Base-by-base conservation (phyloP, 2,113 vertebrate species). In the Pygoscelis antarcticus region DNA sequence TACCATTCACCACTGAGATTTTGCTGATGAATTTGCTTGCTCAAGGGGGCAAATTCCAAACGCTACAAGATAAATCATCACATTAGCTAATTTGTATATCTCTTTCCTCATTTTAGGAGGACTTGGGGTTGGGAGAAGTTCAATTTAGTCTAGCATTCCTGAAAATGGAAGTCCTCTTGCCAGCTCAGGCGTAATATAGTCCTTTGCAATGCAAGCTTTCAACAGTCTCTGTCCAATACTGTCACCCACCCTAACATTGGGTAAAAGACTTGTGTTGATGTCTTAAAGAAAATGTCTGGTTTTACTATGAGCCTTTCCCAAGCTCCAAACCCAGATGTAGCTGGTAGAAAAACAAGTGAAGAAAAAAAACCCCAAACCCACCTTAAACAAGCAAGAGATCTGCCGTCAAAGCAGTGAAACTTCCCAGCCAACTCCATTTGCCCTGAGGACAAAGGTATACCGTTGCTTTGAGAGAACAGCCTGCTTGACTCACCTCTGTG, bases 21-120 rank as follows among this genome's bases (percentile, higher is more conserved):
- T 76, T 23, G 40, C 58, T 97, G 92, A 96, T 81, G 66, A 93
- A 96, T 87, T 91, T 65, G 11, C 77, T 96, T 93, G 70, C 95
- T 92, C 54, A 65, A 90, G 91, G 87, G 91, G 78, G 54, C 38
- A 95, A 87, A 71, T 86, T 89, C 83, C 86, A 91, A 96, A 84
- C 55, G 40, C 34, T 90, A 30, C 36, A 49, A 90, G 92, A 96
- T 88, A 97, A 97, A 91, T 92, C 83, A 94, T 71, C 55, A 70
- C 88, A 83, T 90, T 89, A 91, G 34, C 66, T 64, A 65, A 85
- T 87, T 75, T 95, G 55, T 83, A 88, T 75, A 60, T 90, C 83
- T 47, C 54, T 74, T 90, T 70, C 54, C 47, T 91, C 61, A 30
- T 91, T 83, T 79, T 51, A 86, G 70, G 32, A 91, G 51, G 60